Evolutionary conservation across 2,113 vertebrate genomes (phyloP), one percentile per base, ranked within the genome.

Genomic region (Periophthalmodon schlosseri): DNA sequence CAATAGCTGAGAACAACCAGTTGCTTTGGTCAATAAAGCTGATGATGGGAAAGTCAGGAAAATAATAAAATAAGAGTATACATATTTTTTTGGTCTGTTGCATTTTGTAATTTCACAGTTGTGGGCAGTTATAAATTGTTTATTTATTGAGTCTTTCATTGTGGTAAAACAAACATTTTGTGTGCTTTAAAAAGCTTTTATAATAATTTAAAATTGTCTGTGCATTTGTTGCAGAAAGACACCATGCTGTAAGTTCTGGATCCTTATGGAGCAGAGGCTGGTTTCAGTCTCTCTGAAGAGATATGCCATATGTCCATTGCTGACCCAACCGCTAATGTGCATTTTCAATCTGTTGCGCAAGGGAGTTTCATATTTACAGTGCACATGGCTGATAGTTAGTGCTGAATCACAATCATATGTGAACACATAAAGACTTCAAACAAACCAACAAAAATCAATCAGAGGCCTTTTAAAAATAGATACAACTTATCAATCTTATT

Each of bases 251-350:
- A 75, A 4, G 46, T 21, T 1, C 86, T 94, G 39, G 93, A 93
- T 0, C 87, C 86, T 46, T 74, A 5, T 39, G 36, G 9, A 39
- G 36, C 88, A 0, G 88, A 90, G 36, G 73, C 76, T 0, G 92
- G 94, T 64, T 57, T 21, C 71, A 72, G 20, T 72, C 64, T 24
- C 94, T 95, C 80, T 94, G 94, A 93, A 91, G 87, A 71, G 92
- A 94, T 65, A 87, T 89, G 92, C 91, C 9, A 44, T 44, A 44
- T 44, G 9, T 44, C 7, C 9, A 44, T 2, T 44, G 9, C 39
- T 39, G 9, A 44, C 39, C 39, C 14, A 18, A 50, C 49, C 16
- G 18, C 49, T 6, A 50, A 18, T 50, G 3, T 50, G 49, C 49
- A 50, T 50, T 50, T 50, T 50, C 5, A 6, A 50, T 5, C 18